These are phyloP conservation scores for Seriola rivoliana DNA, from an alignment of 2,113 vertebrate species.

Conservation along the genomic window DNA sequence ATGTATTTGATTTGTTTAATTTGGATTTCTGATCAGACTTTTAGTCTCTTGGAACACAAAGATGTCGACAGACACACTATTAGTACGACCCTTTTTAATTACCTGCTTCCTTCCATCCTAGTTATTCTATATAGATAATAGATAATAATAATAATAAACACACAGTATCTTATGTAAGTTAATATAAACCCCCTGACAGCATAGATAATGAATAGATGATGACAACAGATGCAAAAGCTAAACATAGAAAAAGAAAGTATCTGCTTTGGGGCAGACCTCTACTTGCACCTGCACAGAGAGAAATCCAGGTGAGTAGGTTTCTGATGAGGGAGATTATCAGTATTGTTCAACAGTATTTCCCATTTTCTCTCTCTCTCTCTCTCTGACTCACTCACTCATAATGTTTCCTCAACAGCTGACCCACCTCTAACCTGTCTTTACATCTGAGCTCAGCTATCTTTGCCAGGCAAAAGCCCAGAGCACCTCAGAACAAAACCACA, in stretches of 20 bases:
- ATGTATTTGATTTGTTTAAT: constrained; percentile 32
- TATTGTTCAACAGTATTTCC: constrained; percentile 57
- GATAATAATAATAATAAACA: background rate
- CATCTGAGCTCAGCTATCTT: constrained; percentile 24
- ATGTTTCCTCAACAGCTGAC: constrained; percentile 57
- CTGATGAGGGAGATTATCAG: constrained; percentile 65
- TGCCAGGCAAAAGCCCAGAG: constrained; percentile 48
- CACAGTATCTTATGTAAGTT: constrained; percentile 21
- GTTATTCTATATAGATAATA: background rate
- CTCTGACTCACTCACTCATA: constrained; percentile 10
- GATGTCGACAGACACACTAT: background rate
- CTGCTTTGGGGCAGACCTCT: constrained; percentile 37
- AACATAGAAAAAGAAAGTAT: constrained; percentile 61
- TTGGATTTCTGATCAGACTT: constrained; percentile 25
- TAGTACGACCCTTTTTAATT: background rate
- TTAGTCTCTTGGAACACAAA: constrained; percentile 40
- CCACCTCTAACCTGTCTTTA: constrained; percentile 69
- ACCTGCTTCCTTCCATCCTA: background rate
- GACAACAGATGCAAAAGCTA: constrained; percentile 34
- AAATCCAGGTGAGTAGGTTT: constrained; percentile 53
- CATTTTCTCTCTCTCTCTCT: constrained; percentile 16
- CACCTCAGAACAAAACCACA: constrained; percentile 47
- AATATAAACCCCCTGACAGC: background rate
- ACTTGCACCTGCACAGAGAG: constrained; percentile 55
- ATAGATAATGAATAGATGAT: constrained; percentile 20